These are phyloP conservation scores for Plumapathes pennacea DNA, from an alignment of 92 coral and sea anemone genomes.

Conservation along the genomic window DNA sequence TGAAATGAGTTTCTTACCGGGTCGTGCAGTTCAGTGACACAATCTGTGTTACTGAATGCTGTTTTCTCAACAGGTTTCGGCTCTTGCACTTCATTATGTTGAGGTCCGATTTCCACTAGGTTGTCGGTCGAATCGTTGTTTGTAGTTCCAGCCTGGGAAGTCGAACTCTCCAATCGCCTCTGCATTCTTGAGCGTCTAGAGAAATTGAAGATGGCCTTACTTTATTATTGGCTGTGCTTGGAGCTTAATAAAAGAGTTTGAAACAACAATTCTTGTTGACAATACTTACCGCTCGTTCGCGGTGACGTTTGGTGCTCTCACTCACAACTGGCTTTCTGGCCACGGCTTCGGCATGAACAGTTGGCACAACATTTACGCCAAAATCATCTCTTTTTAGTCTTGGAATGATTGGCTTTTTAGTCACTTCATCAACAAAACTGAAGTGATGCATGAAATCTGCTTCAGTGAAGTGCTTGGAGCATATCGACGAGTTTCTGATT, in stretches of 20 bases:
- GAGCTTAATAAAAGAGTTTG: neutral
- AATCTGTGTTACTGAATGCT: neutral
- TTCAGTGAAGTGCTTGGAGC: slow-evolving; percentile 12
- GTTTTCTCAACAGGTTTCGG: neutral
- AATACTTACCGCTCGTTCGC: neutral
- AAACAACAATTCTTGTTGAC: no score
- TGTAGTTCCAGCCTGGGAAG: no score
- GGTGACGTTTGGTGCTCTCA: neutral
- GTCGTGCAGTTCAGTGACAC: slow-evolving; percentile 3
- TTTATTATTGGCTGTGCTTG: neutral
- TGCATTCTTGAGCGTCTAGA: slow-evolving; percentile 9
- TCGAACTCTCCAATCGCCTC: slow-evolving; percentile 4
- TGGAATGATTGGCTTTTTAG: neutral
- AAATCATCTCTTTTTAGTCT: slow-evolving; percentile 12
- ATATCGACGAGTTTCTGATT: slow-evolving; percentile 2
- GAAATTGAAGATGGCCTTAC: neutral
- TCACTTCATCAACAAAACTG: slow-evolving; percentile 1
- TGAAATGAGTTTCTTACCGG: neutral
- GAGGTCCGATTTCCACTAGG: no score
- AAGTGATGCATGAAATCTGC: neutral
- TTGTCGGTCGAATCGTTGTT: no score
- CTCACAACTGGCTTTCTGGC: neutral
- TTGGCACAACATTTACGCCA: slow-evolving; percentile 3
- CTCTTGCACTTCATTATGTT: neutral
- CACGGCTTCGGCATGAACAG: neutral